These are phyloP conservation scores for Dolomedes plantarius DNA, from an alignment of 2,888 invertebrate species.

Conservation along the genomic window DNA sequence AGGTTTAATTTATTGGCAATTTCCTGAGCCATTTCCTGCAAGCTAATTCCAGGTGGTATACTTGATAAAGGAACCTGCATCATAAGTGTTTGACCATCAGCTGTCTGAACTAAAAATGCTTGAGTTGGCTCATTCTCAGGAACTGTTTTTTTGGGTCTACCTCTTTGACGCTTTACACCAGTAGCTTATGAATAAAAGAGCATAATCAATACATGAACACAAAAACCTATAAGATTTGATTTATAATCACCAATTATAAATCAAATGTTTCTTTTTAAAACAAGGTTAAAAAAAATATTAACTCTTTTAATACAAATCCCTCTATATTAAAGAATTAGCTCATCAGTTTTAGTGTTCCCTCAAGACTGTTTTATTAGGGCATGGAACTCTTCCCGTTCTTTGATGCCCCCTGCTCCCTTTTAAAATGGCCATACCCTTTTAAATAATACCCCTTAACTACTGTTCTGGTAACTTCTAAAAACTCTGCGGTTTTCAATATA, in stretches of 20 bases:
- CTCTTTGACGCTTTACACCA: constrained; percentile 76
- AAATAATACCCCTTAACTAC: too few relatives aligned
- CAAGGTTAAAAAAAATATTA: too few relatives aligned
- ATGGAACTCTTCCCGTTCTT: too few relatives aligned
- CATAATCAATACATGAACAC: neutral
- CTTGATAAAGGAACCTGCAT: constrained; percentile 75
- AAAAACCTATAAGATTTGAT: too few relatives aligned
- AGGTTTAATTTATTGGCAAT: constrained; percentile 68
- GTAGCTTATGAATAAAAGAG: constrained; percentile 47
- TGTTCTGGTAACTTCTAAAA: too few relatives aligned
- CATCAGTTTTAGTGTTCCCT: too few relatives aligned
- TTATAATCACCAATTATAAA: neutral
- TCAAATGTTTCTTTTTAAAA: neutral
- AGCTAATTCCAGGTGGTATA: constrained; percentile 68
- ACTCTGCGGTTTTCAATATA: too few relatives aligned
- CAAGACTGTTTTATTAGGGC: too few relatives aligned
- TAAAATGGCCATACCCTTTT: too few relatives aligned
- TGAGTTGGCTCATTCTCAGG: constrained; percentile 75
- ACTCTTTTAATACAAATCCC: too few relatives aligned
- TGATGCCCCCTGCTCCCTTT: too few relatives aligned
- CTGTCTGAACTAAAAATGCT: constrained; percentile 76
- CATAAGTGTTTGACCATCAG: constrained; percentile 77
- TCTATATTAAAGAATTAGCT: too few relatives aligned
- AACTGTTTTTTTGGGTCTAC: constrained; percentile 76
- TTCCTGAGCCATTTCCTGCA: constrained; percentile 72